Percentiles rank a stretch among this genome's conserved stretches.
These are phyloP conservation scores for Paguma larvata DNA, from an alignment of 2,797 vertebrate genomes.

Conservation along the genomic window DNA sequence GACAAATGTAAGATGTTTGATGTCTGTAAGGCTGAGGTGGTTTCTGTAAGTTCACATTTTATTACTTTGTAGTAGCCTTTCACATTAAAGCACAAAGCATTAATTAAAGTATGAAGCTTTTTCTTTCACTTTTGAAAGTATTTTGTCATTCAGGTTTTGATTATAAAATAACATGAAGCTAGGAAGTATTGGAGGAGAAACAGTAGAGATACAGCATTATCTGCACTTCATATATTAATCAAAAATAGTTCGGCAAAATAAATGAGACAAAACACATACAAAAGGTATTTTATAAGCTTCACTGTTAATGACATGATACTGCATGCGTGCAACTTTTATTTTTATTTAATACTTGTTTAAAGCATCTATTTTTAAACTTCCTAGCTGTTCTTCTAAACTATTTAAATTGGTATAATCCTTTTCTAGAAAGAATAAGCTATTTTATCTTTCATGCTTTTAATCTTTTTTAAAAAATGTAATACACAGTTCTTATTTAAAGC, in stretches of 20 bases:
- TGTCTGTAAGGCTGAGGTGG: not conserved
- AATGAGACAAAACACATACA: conserved; percentile 4
- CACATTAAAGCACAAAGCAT: not conserved
- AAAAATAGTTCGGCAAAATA: conserved; percentile 31
- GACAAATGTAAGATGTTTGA: not conserved
- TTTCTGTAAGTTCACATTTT: not conserved
- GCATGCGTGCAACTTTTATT: conserved; percentile 61
- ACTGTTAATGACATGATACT: not conserved
- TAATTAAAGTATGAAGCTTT: conserved; percentile 1
- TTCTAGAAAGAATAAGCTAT: conserved; percentile 74
- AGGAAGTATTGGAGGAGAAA: conserved; percentile 31
- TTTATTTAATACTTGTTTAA: conserved; percentile 70
- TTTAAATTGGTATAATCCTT: conserved; percentile 80
- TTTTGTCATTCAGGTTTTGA: conserved; percentile 21
- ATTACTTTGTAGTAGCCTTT: not conserved
- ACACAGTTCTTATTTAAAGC: conserved; percentile 60
- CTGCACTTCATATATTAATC: conserved; percentile 34
- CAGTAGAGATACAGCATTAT: not conserved
- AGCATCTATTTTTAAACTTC: conserved; percentile 77
- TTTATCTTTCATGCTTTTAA: conserved; percentile 78
- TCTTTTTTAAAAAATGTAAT: conserved; percentile 79
- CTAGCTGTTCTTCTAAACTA: conserved; percentile 75
- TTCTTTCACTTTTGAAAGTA: conserved; percentile 12
- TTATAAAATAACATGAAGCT: conserved; percentile 4
- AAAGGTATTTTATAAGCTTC: conserved; percentile 32